Conservation (phyloP, 2,113 vertebrate genomes). For the Psophia crepitans region DNA sequence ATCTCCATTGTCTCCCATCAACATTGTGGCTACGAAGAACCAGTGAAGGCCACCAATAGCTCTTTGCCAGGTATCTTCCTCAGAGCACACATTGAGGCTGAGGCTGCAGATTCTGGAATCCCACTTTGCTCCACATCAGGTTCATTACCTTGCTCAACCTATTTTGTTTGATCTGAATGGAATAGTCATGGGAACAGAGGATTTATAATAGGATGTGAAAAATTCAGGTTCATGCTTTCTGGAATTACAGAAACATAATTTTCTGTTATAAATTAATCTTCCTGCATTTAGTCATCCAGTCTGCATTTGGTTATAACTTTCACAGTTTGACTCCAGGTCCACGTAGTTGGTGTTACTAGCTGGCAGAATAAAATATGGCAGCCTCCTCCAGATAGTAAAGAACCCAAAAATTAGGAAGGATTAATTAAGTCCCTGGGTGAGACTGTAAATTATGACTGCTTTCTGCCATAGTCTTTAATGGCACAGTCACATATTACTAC, state of each 20-base stretch:
- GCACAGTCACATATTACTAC: neutral
- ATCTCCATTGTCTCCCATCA: neutral
- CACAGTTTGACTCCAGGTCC: neutral
- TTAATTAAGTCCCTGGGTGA: neutral
- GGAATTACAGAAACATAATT: neutral
- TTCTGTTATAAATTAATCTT: neutral
- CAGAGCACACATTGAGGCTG: rapidly evolving
- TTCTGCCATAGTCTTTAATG: neutral
- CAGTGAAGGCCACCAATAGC: neutral
- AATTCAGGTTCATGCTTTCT: neutral
- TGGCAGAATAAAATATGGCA: neutral
- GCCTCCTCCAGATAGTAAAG: neutral
- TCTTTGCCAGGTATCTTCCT: neutral
- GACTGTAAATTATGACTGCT: neutral
- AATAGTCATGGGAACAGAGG: neutral
- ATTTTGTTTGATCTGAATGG: neutral
- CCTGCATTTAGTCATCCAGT: neutral
- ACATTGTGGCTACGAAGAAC: neutral
- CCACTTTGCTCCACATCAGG: neutral
- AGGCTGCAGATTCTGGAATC: neutral
- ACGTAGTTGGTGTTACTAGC: neutral
- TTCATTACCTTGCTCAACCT: neutral
- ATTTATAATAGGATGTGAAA: neutral
- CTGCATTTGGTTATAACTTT: neutral
- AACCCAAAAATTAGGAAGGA: neutral